These are phyloP conservation scores for Typhlichthys subterraneus DNA, from an alignment of 2,797 vertebrate species.

Conservation along the genomic window DNA sequence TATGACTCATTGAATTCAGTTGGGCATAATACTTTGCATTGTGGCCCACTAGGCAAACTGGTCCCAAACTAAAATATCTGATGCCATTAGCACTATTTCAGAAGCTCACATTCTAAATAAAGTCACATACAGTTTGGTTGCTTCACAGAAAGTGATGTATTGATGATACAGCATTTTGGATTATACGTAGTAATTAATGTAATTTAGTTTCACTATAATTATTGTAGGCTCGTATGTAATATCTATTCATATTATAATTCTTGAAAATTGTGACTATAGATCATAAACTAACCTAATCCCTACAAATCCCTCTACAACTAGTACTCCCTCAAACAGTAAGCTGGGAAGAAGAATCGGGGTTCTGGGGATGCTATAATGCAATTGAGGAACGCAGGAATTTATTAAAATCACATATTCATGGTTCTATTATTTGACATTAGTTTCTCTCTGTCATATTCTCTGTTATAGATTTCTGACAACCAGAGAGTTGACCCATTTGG, in stretches of 20 bases:
- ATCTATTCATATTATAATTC: no score
- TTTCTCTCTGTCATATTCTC: conserved; percentile 3
- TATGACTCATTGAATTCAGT: conserved; percentile 59
- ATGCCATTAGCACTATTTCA: conserved; percentile 46
- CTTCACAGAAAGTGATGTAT: background rate
- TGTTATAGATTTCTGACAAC: conserved; percentile 76
- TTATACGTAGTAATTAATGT: no score
- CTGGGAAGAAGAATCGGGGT: no score
- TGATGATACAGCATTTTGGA: background rate
- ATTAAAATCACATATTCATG: background rate
- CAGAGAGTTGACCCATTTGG: conserved; percentile 86
- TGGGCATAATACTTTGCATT: conserved; percentile 48
- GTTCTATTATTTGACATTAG: background rate
- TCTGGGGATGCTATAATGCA: no score
- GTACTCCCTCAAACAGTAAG: no score
- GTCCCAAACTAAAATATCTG: conserved; percentile 51
- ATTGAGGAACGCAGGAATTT: no score
- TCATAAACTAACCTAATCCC: no score
- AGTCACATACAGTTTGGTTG: conserved; percentile 7
- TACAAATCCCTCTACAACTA: no score
- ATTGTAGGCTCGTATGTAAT: no score
- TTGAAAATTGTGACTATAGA: no score
- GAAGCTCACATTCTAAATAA: conserved; percentile 22
- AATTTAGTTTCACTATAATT: no score
- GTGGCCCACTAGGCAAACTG: conserved; percentile 28